phyloP scores from a whole-genome alignment of 1,140 invertebrate genomes.

The Drosophila kepulauana region DNA sequence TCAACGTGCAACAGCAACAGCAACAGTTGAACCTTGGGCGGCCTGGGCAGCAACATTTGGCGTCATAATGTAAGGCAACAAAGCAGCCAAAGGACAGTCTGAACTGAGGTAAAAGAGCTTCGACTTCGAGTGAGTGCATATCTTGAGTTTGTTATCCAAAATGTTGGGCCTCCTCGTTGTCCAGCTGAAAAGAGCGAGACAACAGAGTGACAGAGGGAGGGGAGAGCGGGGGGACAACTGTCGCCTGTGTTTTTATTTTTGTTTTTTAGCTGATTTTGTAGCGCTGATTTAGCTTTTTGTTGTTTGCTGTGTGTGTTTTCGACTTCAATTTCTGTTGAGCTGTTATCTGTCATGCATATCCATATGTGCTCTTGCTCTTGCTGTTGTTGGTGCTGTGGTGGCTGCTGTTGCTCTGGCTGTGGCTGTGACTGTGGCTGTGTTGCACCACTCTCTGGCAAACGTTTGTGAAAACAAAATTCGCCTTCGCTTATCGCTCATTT shows the following conservation, averaged over 20 bases:
- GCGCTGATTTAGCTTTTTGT: constrained; percentile 60
- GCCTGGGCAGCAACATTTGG: constrained; percentile 26
- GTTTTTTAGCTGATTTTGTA: constrained; percentile 62
- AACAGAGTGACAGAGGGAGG: constrained; percentile 4
- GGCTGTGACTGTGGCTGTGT: neutral
- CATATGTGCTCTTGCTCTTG: constrained; percentile 31
- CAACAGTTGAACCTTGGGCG: constrained; percentile 40
- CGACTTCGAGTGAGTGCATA: constrained; percentile 55
- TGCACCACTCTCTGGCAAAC: neutral
- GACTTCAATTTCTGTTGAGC: constrained; percentile 51
- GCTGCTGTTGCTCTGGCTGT: neutral
- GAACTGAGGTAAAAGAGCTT: constrained; percentile 1
- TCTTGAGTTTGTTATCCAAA: constrained; percentile 76
- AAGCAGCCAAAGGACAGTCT: constrained; percentile 21
- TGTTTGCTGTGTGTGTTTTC: constrained; percentile 33
- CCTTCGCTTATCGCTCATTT: constrained; percentile 46
- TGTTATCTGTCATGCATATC: constrained; percentile 62
- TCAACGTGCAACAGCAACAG: neutral
- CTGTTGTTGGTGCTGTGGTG: too few relatives aligned
- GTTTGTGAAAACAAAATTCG: constrained; percentile 45
- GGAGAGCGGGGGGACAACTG: constrained; percentile 35
- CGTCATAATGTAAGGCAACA: constrained; percentile 50
- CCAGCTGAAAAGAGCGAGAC: constrained; percentile 18
- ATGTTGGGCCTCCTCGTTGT: constrained; percentile 57
- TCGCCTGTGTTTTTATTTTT: constrained; percentile 38